phyloP scores from a whole-genome alignment of 1,140 invertebrate species.

The Zelostemma sp. region DNA sequence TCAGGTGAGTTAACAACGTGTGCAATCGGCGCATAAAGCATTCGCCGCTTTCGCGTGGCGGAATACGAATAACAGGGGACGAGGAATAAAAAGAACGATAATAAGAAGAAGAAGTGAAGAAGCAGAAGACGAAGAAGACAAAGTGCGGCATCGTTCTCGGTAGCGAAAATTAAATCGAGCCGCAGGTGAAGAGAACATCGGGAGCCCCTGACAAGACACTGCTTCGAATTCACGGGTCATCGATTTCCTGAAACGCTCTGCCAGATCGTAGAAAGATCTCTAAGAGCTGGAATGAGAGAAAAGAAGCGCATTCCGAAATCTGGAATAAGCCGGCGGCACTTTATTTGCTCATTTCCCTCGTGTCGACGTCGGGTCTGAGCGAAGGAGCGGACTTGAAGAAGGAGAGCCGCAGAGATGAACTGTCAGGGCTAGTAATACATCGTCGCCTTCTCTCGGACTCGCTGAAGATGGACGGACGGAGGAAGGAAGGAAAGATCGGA shows the following conservation, averaged over 20 bases:
- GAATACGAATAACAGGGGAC: background rate
- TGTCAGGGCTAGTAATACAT: conserved; percentile 68
- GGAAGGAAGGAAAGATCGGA: conserved; percentile 38
- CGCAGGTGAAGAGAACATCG: conserved; percentile 1
- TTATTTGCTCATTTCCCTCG: conserved; percentile 64
- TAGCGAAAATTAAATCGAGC: conserved; percentile 25
- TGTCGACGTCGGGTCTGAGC: conserved; percentile 29
- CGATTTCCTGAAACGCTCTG: conserved; percentile 20
- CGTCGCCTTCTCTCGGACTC: conserved; percentile 55
- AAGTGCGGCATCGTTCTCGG: background rate
- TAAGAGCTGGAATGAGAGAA: conserved; percentile 10
- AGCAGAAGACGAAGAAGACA: conserved; percentile 11
- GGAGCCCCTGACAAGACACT: conserved; percentile 13
- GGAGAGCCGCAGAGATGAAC: conserved; percentile 59
- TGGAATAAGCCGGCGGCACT: conserved; percentile 58
- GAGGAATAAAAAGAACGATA: background rate
- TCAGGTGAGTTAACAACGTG: conserved; percentile 2
- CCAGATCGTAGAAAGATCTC: conserved; percentile 30
- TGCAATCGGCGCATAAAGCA: background rate
- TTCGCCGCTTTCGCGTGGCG: background rate
- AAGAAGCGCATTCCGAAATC: conserved; percentile 58
- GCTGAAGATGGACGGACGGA: conserved; percentile 47
- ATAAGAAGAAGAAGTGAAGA: conserved; percentile 3
- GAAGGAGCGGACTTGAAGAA: conserved; percentile 26
- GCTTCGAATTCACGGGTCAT: conserved; percentile 28